phyloP scores from a whole-genome alignment of 2,888 invertebrate species.

The Coenonympha glycerion region DNA sequence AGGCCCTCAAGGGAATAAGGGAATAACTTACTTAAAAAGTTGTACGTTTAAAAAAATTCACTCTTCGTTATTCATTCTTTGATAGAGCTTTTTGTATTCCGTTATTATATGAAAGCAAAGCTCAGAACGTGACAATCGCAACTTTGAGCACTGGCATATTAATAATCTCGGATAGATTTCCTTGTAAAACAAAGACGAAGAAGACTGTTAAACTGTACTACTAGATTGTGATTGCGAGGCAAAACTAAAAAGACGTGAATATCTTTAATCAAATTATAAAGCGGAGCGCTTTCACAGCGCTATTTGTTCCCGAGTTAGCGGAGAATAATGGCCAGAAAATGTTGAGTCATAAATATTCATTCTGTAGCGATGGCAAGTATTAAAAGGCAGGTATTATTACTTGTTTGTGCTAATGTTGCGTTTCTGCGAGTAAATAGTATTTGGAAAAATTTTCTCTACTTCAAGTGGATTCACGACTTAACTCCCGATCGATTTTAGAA shows the following conservation, averaged over 20 bases:
- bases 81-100: too few relatives aligned
- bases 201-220: background rate
- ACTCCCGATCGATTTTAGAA: too few relatives aligned
- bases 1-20: too few relatives aligned
- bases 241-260: constrained; percentile 17
- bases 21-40: too few relatives aligned
- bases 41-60: too few relatives aligned
- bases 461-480: too few relatives aligned
- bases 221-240: constrained; percentile 7
- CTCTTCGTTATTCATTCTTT: too few relatives aligned
- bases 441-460: too few relatives aligned
- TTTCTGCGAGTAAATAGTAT: too few relatives aligned
- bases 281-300: constrained; percentile 16
- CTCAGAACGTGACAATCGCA: too few relatives aligned
- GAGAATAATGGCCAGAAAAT: constrained; percentile 21
- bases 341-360: constrained; percentile 22
- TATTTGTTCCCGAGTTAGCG: constrained; percentile 22
- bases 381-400: constrained; percentile 19
- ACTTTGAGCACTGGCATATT: too few relatives aligned
- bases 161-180: background rate
- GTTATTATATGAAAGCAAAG: too few relatives aligned
- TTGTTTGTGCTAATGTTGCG: constrained; percentile 11
- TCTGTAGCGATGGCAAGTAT: constrained; percentile 21
- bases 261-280: constrained; percentile 22
- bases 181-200: background rate